These are phyloP conservation scores for Polyploca ridens DNA, from an alignment of 2,888 invertebrate species.

Conservation along the genomic window DNA sequence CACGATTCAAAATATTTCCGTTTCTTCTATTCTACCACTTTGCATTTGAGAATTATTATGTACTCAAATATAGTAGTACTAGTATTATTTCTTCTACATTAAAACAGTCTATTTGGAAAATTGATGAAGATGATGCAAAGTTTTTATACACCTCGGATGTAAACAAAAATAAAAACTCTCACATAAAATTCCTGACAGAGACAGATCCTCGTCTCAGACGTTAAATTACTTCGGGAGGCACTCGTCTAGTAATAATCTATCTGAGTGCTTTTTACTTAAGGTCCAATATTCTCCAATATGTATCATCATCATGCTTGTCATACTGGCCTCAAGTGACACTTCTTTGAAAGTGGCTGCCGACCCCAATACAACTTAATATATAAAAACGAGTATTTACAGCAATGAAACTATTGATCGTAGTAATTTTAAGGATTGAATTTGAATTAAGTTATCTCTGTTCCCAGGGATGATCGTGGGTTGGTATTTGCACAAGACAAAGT, in stretches of 20 bases:
- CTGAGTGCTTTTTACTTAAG: slow-evolving; percentile 12
- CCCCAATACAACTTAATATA: neutral
- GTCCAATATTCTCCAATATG: neutral
- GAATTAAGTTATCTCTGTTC: slow-evolving; percentile 17
- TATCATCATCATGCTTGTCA: neutral
- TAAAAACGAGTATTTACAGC: neutral
- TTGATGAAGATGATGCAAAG: too few relatives aligned
- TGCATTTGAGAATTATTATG: neutral
- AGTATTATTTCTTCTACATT: too few relatives aligned
- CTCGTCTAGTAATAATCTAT: slow-evolving; percentile 12
- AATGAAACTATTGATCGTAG: neutral
- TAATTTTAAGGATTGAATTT: neutral
- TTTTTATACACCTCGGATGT: neutral
- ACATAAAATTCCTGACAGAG: neutral
- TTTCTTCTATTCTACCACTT: neutral
- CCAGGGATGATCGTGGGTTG: slow-evolving; percentile 89
- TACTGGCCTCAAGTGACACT: slow-evolving; percentile 4
- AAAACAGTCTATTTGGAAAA: too few relatives aligned
- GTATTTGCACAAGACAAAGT: slow-evolving; percentile 87
- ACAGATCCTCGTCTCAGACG: slow-evolving; percentile 5
- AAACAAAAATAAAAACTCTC: neutral
- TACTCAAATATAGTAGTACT: too few relatives aligned
- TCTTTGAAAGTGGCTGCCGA: neutral
- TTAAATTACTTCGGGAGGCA: slow-evolving; percentile 8
- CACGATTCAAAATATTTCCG: neutral